Evolutionary conservation across 1,140 invertebrate genomes (phyloP).

Genomic region (Drosophila melanica): DNA sequence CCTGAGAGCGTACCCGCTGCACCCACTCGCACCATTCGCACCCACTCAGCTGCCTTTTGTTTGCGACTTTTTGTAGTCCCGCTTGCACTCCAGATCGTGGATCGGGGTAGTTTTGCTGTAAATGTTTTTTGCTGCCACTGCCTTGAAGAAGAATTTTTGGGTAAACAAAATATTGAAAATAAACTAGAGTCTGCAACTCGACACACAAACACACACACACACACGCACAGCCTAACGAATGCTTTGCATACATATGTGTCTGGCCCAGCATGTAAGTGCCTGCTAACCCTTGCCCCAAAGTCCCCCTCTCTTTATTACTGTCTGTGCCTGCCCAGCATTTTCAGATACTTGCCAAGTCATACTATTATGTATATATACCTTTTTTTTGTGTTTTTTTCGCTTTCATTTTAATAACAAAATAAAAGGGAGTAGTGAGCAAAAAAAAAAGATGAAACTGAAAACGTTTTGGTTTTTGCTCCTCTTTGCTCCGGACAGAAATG

Average conservation of each 20-base stretch:
- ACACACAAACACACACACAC: conserved; percentile 12
- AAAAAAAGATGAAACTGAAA: conserved; percentile 43
- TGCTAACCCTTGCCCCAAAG: conserved; percentile 12
- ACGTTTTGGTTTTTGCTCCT: conserved; percentile 55
- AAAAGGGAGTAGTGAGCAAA: conserved; percentile 15
- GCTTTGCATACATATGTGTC: conserved; percentile 41
- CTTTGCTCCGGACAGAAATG: conserved; percentile 47
- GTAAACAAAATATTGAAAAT: conserved; percentile 76
- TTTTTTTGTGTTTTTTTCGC: conserved; percentile 1
- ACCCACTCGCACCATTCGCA: neutral
- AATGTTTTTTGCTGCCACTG: conserved; percentile 36
- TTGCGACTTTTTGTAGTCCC: conserved; percentile 51
- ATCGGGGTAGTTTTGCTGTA: conserved; percentile 29
- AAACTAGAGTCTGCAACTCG: conserved; percentile 45
- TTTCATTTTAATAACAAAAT: conserved; percentile 54
- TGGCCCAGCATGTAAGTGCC: conserved; percentile 50
- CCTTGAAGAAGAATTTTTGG: conserved; percentile 47
- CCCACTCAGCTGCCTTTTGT: conserved; percentile 66
- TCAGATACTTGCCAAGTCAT: conserved; percentile 74
- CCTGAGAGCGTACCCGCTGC: conserved; percentile 46
- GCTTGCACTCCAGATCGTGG: conserved; percentile 47
- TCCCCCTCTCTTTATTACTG: conserved; percentile 12
- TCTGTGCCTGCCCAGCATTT: conserved; percentile 53
- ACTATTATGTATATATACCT: conserved; percentile 51
- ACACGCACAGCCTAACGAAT: conserved; percentile 20